A percentile compares a stretch with the other conserved stretches of the same genome.
These are phyloP conservation scores for Spheniscus mendiculus DNA, from an alignment of 2,113 vertebrate species.

Conservation along the genomic window DNA sequence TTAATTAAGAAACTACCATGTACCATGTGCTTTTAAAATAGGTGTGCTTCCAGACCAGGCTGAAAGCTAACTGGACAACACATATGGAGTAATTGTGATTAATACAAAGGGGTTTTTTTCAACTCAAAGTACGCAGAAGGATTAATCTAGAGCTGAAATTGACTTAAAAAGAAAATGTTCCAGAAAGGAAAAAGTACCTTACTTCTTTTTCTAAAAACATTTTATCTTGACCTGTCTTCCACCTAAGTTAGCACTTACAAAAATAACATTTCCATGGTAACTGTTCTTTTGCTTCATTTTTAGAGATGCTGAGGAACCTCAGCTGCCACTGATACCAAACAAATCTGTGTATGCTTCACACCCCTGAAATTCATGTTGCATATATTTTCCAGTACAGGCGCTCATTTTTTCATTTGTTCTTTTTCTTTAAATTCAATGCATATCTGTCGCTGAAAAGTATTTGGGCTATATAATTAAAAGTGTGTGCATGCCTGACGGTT, in stretches of 20 bases:
- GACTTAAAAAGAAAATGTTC: background rate
- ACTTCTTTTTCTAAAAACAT: background rate
- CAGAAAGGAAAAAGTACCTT: background rate
- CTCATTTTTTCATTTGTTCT: background rate
- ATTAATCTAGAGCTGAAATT: background rate
- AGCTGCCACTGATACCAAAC: constrained; percentile 5
- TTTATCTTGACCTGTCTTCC: constrained; percentile 54
- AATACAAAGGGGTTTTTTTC: background rate
- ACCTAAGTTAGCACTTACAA: constrained; percentile 39
- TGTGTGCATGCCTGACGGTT: background rate
- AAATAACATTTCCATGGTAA: constrained; percentile 65
- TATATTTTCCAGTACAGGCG: background rate
- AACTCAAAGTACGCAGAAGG: background rate
- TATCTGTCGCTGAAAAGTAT: background rate
- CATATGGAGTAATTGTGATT: background rate
- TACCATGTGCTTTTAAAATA: background rate
- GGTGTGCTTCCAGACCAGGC: background rate
- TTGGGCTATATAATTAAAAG: background rate
- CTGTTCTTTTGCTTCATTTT: constrained; percentile 47
- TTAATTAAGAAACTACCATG: background rate
- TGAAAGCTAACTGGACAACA: background rate
- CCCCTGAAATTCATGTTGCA: background rate
- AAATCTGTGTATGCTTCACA: background rate
- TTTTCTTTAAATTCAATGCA: background rate
- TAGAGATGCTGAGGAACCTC: constrained; percentile 40